Evolutionary conservation across 1,140 invertebrate genomes (phyloP), one percentile per base, ranked within the genome.

Genomic region (Octopus sinensis): DNA sequence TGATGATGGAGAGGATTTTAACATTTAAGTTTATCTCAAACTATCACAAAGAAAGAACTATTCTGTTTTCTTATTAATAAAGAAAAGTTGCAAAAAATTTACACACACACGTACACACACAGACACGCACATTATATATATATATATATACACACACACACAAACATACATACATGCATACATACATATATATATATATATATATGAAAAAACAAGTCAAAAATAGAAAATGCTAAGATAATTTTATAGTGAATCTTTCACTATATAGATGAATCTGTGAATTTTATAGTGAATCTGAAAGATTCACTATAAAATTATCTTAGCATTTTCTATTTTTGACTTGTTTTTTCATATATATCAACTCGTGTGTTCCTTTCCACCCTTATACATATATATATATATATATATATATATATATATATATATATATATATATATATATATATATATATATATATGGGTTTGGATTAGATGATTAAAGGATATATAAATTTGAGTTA

Each of bases 401-500:
- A 62, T 62, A 9, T 17, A 9, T 9, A 62, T 17, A 6, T 6
- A 6, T 62, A 17, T 9, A 62, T 9, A 62, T 9, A 62, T 62
- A 62, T 62, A 62, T 62, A 62, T 62, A 62, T 62, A 62, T 62
- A 62, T 62, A 62, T 62, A 62, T 62, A 62, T 62, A 62, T 62
- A 62, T 62, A 62, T 62, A 62, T 62, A 62, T 62, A 62, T 62
- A 62, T 62, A 62, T 62, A 62, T 62, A 62, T 62, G 56, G 6
- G 56, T 62, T 6, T 62, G 56, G 6, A 17, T 62, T 6, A 9
- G 56, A 9, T 9, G 6, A 62, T 62, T 6, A 9, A 17, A 9
- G 56, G 6, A 62, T 62, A 62, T 62, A 62, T 62, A 62, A 9
- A 62, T 62, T 9, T 62, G 56, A 6, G 84, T 85, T 80, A 89